Conservation (phyloP, 2,113 vertebrate species). For the Chiloscyllium plagiosum region DNA sequence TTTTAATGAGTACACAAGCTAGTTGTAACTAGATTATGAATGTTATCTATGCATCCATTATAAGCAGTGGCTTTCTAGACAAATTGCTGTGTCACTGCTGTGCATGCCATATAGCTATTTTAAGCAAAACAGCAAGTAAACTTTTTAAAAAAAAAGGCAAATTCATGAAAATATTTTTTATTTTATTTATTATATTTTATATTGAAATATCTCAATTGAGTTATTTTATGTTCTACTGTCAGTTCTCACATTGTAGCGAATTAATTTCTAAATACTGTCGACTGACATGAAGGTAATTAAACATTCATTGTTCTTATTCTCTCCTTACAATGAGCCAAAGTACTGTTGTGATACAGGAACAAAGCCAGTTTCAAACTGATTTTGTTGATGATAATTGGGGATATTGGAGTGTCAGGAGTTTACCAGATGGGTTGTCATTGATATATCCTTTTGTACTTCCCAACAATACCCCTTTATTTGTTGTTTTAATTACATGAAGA, state of each 20-base stretch:
- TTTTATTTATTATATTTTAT: conserved; percentile 99
- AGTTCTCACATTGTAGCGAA: conserved; percentile 52
- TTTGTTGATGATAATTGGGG: not conserved
- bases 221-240: conserved; percentile 57
- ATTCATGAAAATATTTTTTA: conserved; percentile 81
- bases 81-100: conserved; percentile 62
- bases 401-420: not conserved
- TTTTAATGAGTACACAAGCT: conserved; percentile 43
- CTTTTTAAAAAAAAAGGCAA: conserved; percentile 51
- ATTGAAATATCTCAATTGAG: conserved; percentile 71
- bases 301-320: not conserved
- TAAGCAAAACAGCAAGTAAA: conserved; percentile 53
- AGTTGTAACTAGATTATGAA: conserved; percentile 55
- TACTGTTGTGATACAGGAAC: conserved; percentile 23
- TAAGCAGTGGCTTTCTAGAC: conserved; percentile 56
- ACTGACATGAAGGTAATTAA: conserved; percentile 41
- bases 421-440: not conserved
- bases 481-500: conserved; percentile 2
- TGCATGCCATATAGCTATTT: conserved; percentile 66
- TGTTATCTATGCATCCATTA: conserved; percentile 89
- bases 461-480: not conserved
- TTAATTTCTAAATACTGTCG: conserved; percentile 53
- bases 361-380: conserved; percentile 22
- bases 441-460: not conserved
- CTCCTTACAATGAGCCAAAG: conserved; percentile 30